These are phyloP conservation scores for Drosophila repletoides DNA, from an alignment of 1,140 invertebrate species.

Conservation along the genomic window DNA sequence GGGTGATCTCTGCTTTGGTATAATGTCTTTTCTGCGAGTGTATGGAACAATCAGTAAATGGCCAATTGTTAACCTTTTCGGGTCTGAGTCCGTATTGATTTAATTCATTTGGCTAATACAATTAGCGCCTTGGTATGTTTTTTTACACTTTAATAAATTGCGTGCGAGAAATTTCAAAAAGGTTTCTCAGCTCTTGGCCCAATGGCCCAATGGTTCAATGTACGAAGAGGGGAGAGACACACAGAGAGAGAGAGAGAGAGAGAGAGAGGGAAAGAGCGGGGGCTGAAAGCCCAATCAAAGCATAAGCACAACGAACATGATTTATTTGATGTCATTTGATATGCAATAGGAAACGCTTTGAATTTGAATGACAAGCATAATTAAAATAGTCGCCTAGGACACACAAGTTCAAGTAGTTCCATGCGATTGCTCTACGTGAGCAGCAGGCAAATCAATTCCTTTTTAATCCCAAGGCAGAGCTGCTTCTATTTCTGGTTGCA, in stretches of 20 bases:
- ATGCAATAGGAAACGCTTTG: constrained; percentile 32
- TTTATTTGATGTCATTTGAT: constrained; percentile 50
- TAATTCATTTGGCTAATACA: constrained; percentile 71
- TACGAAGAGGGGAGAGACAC: too few relatives aligned
- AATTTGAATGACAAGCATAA: constrained; percentile 51
- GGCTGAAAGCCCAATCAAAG: constrained; percentile 8
- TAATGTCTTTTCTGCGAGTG: too few relatives aligned
- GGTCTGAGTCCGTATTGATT: constrained; percentile 61
- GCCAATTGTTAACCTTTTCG: constrained; percentile 22
- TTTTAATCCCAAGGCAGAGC: not conserved
- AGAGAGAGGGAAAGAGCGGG: too few relatives aligned
- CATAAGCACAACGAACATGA: constrained; percentile 15
- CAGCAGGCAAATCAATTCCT: constrained; percentile 43
- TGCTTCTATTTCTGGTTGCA: not conserved
- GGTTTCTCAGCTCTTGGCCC: not conserved
- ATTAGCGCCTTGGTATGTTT: constrained; percentile 54
- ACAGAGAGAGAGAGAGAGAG: too few relatives aligned
- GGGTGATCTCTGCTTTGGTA: too few relatives aligned
- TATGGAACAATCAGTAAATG: constrained; percentile 51
- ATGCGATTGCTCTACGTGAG: constrained; percentile 31
- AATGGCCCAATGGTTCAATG: not conserved
- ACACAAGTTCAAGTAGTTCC: not conserved
- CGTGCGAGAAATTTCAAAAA: constrained; percentile 58
- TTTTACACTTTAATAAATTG: constrained; percentile 39
- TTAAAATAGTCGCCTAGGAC: constrained; percentile 44